Evolutionary conservation across 2,113 vertebrate genomes (phyloP), one percentile per base, ranked within the genome.

Genomic region (Leucosticte australis): DNA sequence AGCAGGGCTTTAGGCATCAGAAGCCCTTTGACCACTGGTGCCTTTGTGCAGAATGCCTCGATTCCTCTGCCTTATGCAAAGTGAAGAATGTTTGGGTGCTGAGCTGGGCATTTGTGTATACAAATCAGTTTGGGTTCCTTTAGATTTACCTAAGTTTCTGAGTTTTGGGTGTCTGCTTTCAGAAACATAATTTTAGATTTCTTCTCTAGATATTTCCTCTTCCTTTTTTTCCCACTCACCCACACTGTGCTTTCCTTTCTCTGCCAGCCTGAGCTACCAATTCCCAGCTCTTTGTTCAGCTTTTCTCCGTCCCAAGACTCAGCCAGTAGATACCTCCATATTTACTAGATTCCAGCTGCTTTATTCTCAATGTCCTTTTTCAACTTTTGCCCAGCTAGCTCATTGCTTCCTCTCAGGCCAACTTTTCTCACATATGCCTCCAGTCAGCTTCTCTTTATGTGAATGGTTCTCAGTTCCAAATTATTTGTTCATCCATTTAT

Each of bases 41-140:
- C 26, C 46, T 76, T 47, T 50, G 26, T 69, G 81, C 50, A 87
- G 81, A 94, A 84, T 53, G 81, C 74, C 79, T 63, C 8, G 0
- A 62, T 39, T 63, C 89, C 70, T 69, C 84, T 90, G 78, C 46
- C 39, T 73, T 80, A 96, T 94, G 91, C 94, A 94, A 95, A 97
- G 56, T 55, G 41, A 91, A 76, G 49, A 65, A 85, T 69, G 81
- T 92, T 95, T 94, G 79, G 59, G 79, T 91, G 75, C 47, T 74
- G 47, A 75, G 63, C 53, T 55, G 41, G 42, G 6, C 50, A 90
- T 91, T 95, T 97, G 82, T 11, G 0, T 95, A 95, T 9, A 65
- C 87, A 95, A 95, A 94, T 90, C 30, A 83, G n/a, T 93, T 63
- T 67, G 67, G 70, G 64, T 59, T 91, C 76, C 92, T 87, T 57